phyloP scores from a whole-genome alignment of 1,140 invertebrate genomes.

The Camponotus pennsylvanicus region DNA sequence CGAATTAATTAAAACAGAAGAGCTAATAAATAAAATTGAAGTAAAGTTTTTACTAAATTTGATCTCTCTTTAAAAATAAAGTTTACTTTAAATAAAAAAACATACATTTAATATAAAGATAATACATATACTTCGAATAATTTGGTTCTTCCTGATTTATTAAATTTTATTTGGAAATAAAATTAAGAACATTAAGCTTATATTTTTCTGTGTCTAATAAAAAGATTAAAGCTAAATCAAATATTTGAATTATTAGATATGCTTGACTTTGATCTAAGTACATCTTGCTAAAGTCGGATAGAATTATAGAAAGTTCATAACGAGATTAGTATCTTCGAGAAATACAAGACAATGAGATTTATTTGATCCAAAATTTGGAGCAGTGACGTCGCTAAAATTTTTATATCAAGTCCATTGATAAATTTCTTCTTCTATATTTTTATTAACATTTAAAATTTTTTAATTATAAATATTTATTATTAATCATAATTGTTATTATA shows the following conservation, averaged over 20 bases:
- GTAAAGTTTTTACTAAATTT: background rate
- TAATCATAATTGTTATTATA: no score
- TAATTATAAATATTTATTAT: no score
- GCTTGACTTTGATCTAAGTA: background rate
- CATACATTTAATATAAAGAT: background rate
- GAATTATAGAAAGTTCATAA: background rate
- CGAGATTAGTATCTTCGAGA: background rate
- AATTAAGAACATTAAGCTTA: background rate
- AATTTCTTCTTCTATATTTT: background rate
- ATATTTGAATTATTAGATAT: background rate
- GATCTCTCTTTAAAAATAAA: constrained; percentile 8
- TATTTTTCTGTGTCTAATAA: background rate
- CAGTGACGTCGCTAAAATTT: background rate
- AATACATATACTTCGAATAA: background rate
- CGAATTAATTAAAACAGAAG: background rate
- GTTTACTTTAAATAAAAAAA: constrained; percentile 2
- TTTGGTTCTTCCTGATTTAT: background rate
- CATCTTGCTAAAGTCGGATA: no score
- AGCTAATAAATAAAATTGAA: background rate
- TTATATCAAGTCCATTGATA: background rate
- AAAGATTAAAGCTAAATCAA: background rate
- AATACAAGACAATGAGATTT: background rate
- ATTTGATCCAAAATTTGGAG: background rate
- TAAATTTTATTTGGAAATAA: background rate
- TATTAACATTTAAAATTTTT: background rate